These are phyloP conservation scores for Microcebus griseorufus DNA, from an alignment of 2,113 vertebrate species.

Conservation along the genomic window DNA sequence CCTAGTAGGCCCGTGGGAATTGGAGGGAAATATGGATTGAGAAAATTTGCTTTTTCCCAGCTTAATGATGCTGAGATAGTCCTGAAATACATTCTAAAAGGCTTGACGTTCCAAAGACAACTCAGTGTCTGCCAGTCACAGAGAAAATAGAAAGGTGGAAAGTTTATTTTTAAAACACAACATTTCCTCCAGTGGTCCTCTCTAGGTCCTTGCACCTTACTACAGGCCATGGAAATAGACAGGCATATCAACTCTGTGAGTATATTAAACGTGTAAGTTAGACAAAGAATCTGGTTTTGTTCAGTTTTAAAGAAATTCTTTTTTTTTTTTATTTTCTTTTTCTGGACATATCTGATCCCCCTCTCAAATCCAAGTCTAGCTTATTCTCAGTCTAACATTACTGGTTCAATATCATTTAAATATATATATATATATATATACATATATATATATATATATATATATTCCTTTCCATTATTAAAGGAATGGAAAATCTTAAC, in stretches of 20 bases:
- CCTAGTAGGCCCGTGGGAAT: constrained; percentile 68
- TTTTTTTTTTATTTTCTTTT: not conserved
- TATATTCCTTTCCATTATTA: not conserved
- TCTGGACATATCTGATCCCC: not conserved
- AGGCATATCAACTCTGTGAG: not conserved
- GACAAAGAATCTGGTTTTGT: not conserved
- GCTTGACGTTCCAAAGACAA: constrained; percentile 70
- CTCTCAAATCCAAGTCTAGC: not conserved
- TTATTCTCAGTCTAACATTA: not conserved
- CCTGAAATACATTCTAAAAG: constrained; percentile 72
- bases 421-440: not conserved
- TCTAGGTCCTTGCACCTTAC: not conserved
- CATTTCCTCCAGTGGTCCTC: constrained; percentile 9
- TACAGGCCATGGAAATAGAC: not conserved
- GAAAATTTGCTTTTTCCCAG: constrained; percentile 74
- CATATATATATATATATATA: too few relatives aligned
- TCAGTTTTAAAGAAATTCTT: not conserved
- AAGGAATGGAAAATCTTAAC: constrained; percentile 29
- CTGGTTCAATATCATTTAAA: not conserved
- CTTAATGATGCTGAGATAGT: constrained; percentile 73
- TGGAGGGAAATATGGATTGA: constrained; percentile 65
- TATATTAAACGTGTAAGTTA: not conserved
- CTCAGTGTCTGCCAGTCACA: constrained; percentile 64
- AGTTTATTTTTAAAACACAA: constrained; percentile 50
- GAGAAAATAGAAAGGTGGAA: constrained; percentile 68